phyloP scores from a whole-genome alignment of 2,888 invertebrate species.

The Hemaris fuciformis region DNA sequence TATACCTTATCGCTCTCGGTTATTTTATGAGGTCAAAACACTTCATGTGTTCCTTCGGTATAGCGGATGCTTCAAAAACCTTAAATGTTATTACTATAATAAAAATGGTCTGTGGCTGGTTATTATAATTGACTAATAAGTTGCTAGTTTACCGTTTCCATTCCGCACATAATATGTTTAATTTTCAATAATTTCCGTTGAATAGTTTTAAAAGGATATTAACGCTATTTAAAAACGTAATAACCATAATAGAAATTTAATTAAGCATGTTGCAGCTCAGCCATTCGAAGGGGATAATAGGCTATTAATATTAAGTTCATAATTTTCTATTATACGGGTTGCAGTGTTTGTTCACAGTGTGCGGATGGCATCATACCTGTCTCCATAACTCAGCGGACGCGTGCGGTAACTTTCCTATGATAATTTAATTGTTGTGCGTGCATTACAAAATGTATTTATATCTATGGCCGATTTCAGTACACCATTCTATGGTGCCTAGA shows the following conservation, averaged over 20 bases:
- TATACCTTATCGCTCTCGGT: too few species aligned
- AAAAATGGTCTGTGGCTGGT: too few species aligned
- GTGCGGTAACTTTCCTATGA: slow-evolving; percentile 76
- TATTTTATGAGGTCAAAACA: too few species aligned
- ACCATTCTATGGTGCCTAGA: neutral
- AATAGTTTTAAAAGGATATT: too few species aligned
- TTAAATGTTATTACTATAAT: too few species aligned
- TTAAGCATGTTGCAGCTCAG: neutral
- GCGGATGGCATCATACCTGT: slow-evolving; percentile 31
- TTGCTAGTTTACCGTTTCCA: too few species aligned
- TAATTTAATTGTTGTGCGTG: slow-evolving; percentile 80
- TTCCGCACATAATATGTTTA: too few species aligned
- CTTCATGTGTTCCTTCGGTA: too few species aligned
- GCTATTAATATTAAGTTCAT: neutral
- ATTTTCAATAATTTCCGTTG: too few species aligned
- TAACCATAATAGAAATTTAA: neutral
- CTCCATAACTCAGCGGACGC: slow-evolving; percentile 70
- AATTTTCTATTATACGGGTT: slow-evolving; percentile 20
- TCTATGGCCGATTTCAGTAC: slow-evolving; percentile 27
- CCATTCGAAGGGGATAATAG: neutral
- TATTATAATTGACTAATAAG: too few species aligned
- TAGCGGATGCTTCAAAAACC: too few species aligned
- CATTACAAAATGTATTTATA: slow-evolving; percentile 59
- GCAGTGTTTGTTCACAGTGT: neutral
- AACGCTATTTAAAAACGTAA: neutral